Base-by-base conservation (phyloP, 2,113 vertebrate species). In the Crotalus helleri region DNA sequence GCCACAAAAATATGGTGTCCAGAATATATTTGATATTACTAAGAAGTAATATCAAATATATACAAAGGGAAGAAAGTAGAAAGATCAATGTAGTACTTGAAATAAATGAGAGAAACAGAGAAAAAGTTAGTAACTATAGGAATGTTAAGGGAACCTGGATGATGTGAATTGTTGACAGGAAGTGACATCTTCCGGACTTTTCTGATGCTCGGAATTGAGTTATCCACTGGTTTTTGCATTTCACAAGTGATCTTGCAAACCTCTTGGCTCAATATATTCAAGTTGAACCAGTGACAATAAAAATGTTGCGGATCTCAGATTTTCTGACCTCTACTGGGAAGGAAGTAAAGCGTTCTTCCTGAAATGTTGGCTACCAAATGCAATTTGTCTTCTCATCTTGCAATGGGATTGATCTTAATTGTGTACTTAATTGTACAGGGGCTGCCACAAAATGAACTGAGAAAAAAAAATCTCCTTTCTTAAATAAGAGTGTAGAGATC, bases 1-100 rank as follows among this genome's bases (percentile, higher is more conserved):
- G 94, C 94, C 54, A 33, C 1, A 94, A 92, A 95, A 96, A 69
- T 81, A 81, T 85, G 91, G 53, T 91, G 95, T 96, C 95, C 95
- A 97, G 92, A 94, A 97, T 92, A 49, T 95, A 10, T 74, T 81
- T 91, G 21, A 4, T 91, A 94, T 93, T n/a, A 87, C 87, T 89
- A 58, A 19, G 0, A 0, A 44, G 57, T 44, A 8, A 9, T 9
- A 44, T 44, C 44, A 44, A 44, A 44, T 44, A 44, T 44, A 17
- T 5, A 74, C 11, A 26, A 23, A 51, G 69, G 9, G 39, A 69
- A 33, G 91, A 88, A 93, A 95, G 94, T 26, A 17, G 33, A 53
- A 88, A 95, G 94, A 91, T 93, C 93, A 94, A 92, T 44, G 6
- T 13, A 17, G 29, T 19, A 17, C 69, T 74, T 74, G 69, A 74